Evolutionary conservation across 1,140 invertebrate species (phyloP), one percentile per base, ranked within the genome.

Genomic region (Drosophila rhopaloa): DNA sequence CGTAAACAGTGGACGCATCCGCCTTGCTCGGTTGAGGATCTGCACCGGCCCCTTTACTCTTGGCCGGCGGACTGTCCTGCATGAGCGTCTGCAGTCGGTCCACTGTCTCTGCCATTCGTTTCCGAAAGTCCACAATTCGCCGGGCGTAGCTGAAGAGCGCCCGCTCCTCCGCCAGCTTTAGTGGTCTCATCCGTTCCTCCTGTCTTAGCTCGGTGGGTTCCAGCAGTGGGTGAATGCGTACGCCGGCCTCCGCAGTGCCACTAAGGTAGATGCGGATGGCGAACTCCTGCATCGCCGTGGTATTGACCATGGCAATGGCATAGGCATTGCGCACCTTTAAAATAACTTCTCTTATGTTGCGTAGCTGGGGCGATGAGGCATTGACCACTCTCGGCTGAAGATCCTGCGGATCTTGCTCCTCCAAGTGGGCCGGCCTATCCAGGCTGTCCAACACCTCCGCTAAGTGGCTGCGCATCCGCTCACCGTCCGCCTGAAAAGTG

Each of bases 31-130:
- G 14, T 47, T 60, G 56, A 41, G 51, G 13, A 10, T 40, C 29
- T 13, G 3, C 13, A 19, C 51, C n/a, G n/a, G 41, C 8, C 1
- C 38, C 11, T 4, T 57, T 35, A 35, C 13, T 19, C n/a, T 72
- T 68, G n/a, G 13, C 29, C 4, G 58, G 51, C 7, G 70, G 67
- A 13, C 66, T 24, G 41, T 89, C 86, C 62, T 70, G 71, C 90
- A 91, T 90, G 1, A 91, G 66, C 0, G 74, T 83, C 55, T 91
- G 90, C 58, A 91, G 51, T 0, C 89, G 81, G 40, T 89, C 79
- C 24, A 91, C 89, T 7, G 91, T 91, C 38, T 91, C 90, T 3
- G 89, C 78, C 76, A 91, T 79, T 3, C 88, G 90, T 32, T 91
- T 91, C 1, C 89, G 85, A 16, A 91, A 89, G 6, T 83, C 84